Evolutionary conservation across 53 echinoderm and acorn worm genomes (phyloP), one percentile per base, ranked within the genome.

Genomic region (Astropecten irregularis): DNA sequence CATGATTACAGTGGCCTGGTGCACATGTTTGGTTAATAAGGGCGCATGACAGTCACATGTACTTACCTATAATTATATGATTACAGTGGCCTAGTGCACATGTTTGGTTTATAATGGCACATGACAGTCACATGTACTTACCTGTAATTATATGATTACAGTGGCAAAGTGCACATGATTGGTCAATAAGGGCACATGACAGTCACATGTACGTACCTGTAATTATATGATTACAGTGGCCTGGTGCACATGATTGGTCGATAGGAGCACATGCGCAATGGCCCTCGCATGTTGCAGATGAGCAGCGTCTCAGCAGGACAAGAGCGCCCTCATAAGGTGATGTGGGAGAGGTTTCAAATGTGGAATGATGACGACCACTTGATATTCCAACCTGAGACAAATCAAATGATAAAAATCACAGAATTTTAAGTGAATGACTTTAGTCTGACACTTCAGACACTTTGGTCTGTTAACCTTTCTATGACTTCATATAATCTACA

Each of bases 251-350:
- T 9, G 34, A 10, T 40, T 30, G 19, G 34, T 85, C 35, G 3
- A 33, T 40, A 9, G 85, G 85, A 49, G 62, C 85, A 49, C 85
- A 85, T 0, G 62, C 25, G 28, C 85, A 85, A 32, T 85, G 85
- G 23, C 85, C 85, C 32, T 73, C 50, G 37, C 85, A 85, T 46
- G 73, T 33, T 44, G 72, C 21, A 34, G 73, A 39, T 62, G 59
- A 33, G 25, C 85, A 85, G 13, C 74, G 72, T 15, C 85, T 61
- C 3, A 85, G 46, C 19, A 85, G 63, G 30, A 72, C 61, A 16
- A 85, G 58, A 25, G 62, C 33, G 21, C 85, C 85, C 39, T 82
- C 67, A 23, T 22, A 31, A 13, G 48, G 48, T 57, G 64, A 69
- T 11, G 34, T 62, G 4, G 64, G 33, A 49, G 36, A 15, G 4